Evolutionary conservation across 1,140 invertebrate genomes (phyloP), one percentile per base, ranked within the genome.

Genomic region (Babylonia areolata): DNA sequence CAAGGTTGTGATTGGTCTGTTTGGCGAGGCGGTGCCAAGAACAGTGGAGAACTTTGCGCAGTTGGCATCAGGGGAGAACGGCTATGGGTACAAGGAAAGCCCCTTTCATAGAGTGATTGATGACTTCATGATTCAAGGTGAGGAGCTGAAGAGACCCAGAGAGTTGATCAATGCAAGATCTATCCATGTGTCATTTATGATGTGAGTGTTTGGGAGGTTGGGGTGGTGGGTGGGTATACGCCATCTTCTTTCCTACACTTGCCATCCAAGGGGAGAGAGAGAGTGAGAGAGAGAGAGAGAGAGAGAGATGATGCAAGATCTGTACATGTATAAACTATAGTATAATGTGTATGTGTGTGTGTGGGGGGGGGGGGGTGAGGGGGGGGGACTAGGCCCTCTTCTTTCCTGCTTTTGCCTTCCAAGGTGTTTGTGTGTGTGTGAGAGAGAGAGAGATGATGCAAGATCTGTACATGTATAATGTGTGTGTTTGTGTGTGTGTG

Each of bases 91-190:
- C 86, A 89, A 90, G 87, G 93, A 92, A 15, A 92, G 89, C 80
- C 91, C 87, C 83, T 94, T 94, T 78, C 93, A 94, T 84, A 88
- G 93, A 84, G 91, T 94, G 28, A 94, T 94, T 75, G 85, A 90
- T 39, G 87, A 93, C 75, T 94, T 94, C 78, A 93, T 94, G 92
- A 92, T 94, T 88, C 93, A 94, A 90, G 93, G 93, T 93, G 86
- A 81, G 78, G 73, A 35, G 28, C 28, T 23, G 28, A 23, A 23
- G 28, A 64, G 28, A n/a, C 28, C 71, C 33, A 35, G 71, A 33
- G 11, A 39, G 2, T 75, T 11, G 71, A 35, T 3, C n/a, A n/a
- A n/a, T n/a, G n/a, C n/a, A 54, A 54, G 51, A 23, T 54, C 23
- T 12, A 54, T 54, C 51, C 23, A 54, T 54, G 51, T 54, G 51